A percentile compares a stretch with the other conserved stretches of the same genome.
Conservation (phyloP, 2,113 vertebrate genomes). For the Paradisaea rubra region DNA sequence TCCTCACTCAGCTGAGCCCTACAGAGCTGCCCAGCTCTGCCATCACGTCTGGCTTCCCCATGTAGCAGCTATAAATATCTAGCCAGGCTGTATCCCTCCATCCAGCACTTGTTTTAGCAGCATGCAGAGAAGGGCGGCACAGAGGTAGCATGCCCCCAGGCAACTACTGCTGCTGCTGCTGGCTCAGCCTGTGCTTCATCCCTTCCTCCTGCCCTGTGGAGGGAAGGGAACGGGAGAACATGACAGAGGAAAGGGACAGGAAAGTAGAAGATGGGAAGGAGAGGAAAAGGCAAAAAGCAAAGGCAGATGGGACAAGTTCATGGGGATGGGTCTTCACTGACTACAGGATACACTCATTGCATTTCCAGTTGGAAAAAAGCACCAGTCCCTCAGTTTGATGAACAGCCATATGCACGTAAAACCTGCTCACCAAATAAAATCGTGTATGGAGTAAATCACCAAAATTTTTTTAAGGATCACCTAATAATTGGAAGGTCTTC, state of each 20-base stretch:
- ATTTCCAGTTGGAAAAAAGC: not conserved
- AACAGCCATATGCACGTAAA: not conserved
- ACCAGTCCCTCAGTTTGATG: not conserved
- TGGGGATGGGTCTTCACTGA: not conserved
- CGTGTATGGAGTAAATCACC: accelerated
- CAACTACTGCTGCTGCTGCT: not conserved
- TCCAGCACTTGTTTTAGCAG: not conserved
- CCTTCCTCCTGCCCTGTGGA: not conserved
- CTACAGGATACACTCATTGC: not conserved
- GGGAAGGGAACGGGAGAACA: not conserved
- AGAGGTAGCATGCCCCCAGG: not conserved
- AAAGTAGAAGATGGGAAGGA: accelerated
- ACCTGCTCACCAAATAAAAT: not conserved
- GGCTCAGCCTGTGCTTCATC: not conserved
- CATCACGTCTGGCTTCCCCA: not conserved
- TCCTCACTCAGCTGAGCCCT: not conserved
- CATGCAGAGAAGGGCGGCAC: not conserved
- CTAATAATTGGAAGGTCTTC: not conserved
- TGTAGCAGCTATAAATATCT: not conserved
- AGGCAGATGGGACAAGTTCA: not conserved
- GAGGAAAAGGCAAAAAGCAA: not conserved
- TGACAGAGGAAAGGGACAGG: not conserved
- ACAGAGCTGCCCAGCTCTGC: not conserved
- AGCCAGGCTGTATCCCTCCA: not conserved
- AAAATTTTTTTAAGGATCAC: not conserved